These are phyloP conservation scores for Athetis lepigone DNA, from an alignment of 2,888 invertebrate species.

Conservation along the genomic window DNA sequence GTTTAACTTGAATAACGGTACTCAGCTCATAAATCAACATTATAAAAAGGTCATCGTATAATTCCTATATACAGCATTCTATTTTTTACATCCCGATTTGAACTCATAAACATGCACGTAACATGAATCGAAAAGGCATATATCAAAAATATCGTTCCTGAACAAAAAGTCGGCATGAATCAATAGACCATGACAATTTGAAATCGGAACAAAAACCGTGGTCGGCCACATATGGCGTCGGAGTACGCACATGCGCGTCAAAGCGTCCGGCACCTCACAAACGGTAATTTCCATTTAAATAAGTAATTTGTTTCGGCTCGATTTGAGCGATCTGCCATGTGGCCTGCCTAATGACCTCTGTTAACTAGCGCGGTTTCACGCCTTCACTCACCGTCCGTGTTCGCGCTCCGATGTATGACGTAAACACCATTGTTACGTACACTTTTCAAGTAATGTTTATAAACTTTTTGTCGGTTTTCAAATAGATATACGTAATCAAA, in stretches of 20 bases:
- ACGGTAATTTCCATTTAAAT: slow-evolving; percentile 88
- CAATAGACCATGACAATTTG: slow-evolving; percentile 74
- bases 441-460: not conserved
- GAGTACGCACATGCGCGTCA: slow-evolving; percentile 75
- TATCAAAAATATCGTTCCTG: slow-evolving; percentile 46
- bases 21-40: slow-evolving; percentile 30
- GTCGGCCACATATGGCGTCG: slow-evolving; percentile 76
- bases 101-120: slow-evolving; percentile 35
- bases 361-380: slow-evolving; percentile 88
- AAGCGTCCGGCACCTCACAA: slow-evolving; percentile 71
- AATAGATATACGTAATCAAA: not conserved
- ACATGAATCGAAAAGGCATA: slow-evolving; percentile 43
- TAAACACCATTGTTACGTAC: slow-evolving; percentile 29
- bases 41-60: slow-evolving; percentile 17
- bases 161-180: slow-evolving; percentile 60
- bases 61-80: slow-evolving; percentile 31
- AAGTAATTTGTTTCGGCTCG: slow-evolving; percentile 88
- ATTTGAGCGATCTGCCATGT: slow-evolving; percentile 84
- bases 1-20: slow-evolving; percentile 13
- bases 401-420: slow-evolving; percentile 38
- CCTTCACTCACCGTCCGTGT: slow-evolving; percentile 72
- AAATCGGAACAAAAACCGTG: slow-evolving; percentile 72
- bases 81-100: slow-evolving; percentile 17
- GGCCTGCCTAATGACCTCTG: slow-evolving; percentile 83
- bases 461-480: not conserved